Percentiles rank a stretch among this genome's conserved stretches.
Conservation (phyloP, 2,113 vertebrate genomes). For the Mesembrinibis cayennensis region DNA sequence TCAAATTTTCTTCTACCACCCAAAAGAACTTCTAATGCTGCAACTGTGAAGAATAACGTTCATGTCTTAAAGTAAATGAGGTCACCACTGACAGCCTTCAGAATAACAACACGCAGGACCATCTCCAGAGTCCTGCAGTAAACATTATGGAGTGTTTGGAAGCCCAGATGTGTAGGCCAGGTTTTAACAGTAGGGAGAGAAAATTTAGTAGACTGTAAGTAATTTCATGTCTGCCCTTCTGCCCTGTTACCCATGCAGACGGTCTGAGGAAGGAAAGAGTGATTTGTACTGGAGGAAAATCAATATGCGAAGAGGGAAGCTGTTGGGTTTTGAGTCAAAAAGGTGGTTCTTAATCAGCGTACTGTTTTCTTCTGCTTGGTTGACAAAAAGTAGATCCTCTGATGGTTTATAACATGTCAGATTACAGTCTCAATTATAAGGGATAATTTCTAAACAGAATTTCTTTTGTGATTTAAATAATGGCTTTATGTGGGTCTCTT, state of each 20-base stretch:
- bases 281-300: background rate
- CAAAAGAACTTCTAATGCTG: background rate
- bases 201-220: constrained; percentile 12
- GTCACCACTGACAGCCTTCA: background rate
- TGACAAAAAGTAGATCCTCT: background rate
- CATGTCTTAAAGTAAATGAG: background rate
- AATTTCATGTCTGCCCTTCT: constrained; percentile 7
- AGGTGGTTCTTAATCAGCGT: background rate
- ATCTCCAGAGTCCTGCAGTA: background rate
- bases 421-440: background rate
- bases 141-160: background rate
- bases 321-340: background rate
- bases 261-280: background rate
- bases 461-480: background rate
- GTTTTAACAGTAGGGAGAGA: background rate
- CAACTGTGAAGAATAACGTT: background rate
- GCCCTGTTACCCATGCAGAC: background rate
- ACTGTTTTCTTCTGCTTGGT: background rate
- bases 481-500: background rate
- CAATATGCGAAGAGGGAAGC: background rate
- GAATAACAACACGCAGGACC: background rate
- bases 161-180: background rate
- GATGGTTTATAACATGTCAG: accelerated
- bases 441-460: background rate
- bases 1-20: background rate